phyloP scores from a whole-genome alignment of 2,113 vertebrate species.

The Formicarius rufipectus region DNA sequence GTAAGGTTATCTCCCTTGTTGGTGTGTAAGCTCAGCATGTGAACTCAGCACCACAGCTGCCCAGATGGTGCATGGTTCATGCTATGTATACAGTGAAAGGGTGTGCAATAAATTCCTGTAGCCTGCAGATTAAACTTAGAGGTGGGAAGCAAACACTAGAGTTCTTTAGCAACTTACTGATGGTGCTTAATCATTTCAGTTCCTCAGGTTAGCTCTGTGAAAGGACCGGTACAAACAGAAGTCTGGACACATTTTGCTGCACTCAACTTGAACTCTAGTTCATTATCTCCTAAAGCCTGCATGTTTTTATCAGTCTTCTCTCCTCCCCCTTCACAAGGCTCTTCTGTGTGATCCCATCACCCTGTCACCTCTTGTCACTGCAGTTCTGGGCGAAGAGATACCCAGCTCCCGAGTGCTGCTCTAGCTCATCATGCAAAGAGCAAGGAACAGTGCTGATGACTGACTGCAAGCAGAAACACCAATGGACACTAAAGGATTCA shows the following conservation, averaged over 20 bases:
- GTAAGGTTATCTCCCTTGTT: neutral
- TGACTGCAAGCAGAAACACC: neutral
- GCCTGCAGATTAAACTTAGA: neutral
- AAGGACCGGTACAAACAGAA: neutral
- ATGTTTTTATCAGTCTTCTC: neutral
- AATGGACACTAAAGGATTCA: neutral
- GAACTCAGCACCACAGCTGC: neutral
- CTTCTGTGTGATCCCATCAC: neutral
- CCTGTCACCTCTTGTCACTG: neutral
- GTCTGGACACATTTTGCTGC: neutral
- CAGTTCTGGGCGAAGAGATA: neutral
- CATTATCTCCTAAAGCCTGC: neutral
- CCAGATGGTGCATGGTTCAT: neutral
- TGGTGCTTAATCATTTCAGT: neutral
- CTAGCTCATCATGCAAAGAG: neutral
- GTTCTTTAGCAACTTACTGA: neutral
- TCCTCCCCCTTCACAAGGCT: neutral
- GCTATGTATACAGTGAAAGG: neutral
- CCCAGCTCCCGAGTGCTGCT: accelerated
- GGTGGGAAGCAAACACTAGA: neutral
- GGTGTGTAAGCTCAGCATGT: neutral
- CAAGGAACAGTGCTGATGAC: accelerated
- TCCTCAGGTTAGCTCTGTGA: neutral
- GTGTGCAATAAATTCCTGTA: neutral
- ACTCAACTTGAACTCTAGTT: neutral